Base-by-base conservation (phyloP, 2,113 vertebrate species). In the Corvus moneduloides region DNA sequence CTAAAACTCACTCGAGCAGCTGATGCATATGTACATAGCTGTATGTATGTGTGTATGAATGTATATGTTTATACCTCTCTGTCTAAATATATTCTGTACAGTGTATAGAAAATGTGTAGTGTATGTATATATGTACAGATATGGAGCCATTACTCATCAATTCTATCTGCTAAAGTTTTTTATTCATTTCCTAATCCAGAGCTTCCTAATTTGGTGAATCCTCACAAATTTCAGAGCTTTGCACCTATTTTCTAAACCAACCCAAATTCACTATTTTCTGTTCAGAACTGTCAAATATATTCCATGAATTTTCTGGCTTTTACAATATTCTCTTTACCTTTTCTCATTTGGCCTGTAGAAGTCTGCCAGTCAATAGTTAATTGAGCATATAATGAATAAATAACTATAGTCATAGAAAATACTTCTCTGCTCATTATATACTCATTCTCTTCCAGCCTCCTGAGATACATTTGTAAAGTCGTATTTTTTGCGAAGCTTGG, bases 101-200 rank as follows among this genome's bases (percentile, higher is more conserved):
- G 98, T 97, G 97, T 98, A 98, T 92, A 98, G 96, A 94, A 83
- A 84, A 77, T 55, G 69, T 52, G 78, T 48, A 78, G 91, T 67
- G 82, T 95, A 74, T 95, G 88, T 98, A 97, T 97, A 97, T 96
- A 97, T 97, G 97, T 98, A 98, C 96, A 98, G 95, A 93, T 85
- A 81, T 8, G 84, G 93, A 97, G 90, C 76, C 89, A 75, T 55
- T 90, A 72, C 59, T 95, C 92, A 72, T 49, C 64, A 44, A 13
- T 68, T 87, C 76, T 78, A 0, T 69, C 30, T 66, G 79, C 84
- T 95, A 63, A 87, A 94, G 58, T 84, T 96, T 93, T 79, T 88
- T 24, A 58, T 68, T 95, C 61, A 46, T 81, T 95, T 85, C 76
- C 94, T 93, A 35, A 94, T 81, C 44, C 85, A 76, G 89, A 94